Evolutionary conservation across 1,140 invertebrate species (phyloP).

Genomic region (Papilio xuthus): DNA sequence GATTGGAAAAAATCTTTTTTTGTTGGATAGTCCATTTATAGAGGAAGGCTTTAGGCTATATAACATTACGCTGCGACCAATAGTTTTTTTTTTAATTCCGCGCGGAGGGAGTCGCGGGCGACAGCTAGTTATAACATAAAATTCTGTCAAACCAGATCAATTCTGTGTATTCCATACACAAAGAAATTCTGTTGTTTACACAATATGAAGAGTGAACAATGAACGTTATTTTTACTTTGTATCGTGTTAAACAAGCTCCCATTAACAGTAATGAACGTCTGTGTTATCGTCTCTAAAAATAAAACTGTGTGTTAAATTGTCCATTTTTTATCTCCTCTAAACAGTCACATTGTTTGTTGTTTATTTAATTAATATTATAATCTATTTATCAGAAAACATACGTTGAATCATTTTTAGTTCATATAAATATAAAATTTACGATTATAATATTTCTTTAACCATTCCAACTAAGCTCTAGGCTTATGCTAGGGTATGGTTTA

Average conservation of each 20-base stretch:
- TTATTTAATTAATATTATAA: not conserved
- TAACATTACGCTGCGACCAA: too few species aligned
- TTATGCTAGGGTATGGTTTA: too few species aligned
- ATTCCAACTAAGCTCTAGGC: too few species aligned
- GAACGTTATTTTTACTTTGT: conserved; percentile 11
- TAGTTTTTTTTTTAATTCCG: too few species aligned
- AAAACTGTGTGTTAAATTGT: not conserved
- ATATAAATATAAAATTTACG: too few species aligned
- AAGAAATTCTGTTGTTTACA: conserved; percentile 4
- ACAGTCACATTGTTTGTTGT: not conserved
- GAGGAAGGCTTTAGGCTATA: too few species aligned
- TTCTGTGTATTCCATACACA: not conserved
- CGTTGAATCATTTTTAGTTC: not conserved
- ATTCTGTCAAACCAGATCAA: not conserved
- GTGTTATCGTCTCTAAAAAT: conserved; percentile 7
- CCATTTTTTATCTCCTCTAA: conserved; percentile 5
- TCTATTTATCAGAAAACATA: too few species aligned
- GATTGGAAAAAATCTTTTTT: too few species aligned
- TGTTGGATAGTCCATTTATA: too few species aligned
- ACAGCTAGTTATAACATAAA: not conserved
- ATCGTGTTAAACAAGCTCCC: not conserved
- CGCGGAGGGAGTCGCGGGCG: too few species aligned
- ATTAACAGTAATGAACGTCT: conserved; percentile 22
- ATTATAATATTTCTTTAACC: too few species aligned
- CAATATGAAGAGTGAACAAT: not conserved